phyloP scores from a whole-genome alignment of 2,888 invertebrate genomes.

The Caenorhabditis afra region DNA sequence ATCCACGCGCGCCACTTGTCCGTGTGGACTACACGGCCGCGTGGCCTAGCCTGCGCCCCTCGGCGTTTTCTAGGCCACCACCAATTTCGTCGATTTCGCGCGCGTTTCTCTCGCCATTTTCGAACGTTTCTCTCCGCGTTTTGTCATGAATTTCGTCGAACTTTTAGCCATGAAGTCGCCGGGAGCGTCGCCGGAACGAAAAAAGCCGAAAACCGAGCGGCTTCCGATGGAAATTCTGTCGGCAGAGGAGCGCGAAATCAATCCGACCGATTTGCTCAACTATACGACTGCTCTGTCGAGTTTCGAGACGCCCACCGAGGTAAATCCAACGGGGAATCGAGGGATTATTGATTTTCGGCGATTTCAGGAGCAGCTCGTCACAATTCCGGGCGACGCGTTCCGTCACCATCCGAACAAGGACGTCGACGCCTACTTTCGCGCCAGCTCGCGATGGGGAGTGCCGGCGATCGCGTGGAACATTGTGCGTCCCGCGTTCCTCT shows the following conservation, averaged over 20 bases:
- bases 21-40: too few species aligned
- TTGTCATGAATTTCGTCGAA: too few species aligned
- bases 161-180: conserved; percentile 35
- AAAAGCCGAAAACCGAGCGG: conserved; percentile 44
- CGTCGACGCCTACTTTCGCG: conserved; percentile 54
- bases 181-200: conserved; percentile 47
- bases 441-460: conserved; percentile 57
- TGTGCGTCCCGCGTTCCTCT: conserved; percentile 55
- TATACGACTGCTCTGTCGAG: conserved; percentile 32
- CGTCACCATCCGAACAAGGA: conserved; percentile 54
- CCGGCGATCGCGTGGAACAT: conserved; percentile 57
- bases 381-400: conserved; percentile 12
- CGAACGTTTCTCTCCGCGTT: too few species aligned
- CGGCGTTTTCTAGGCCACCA: too few species aligned
- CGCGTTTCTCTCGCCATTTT: too few species aligned
- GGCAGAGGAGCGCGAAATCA: conserved; percentile 36
- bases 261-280: conserved; percentile 25
- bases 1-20: too few species aligned
- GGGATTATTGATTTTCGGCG: not conserved
- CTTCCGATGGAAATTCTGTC: conserved; percentile 36
- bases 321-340: not conserved
- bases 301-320: conserved; percentile 52
- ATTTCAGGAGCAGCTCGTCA: conserved; percentile 41
- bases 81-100: too few species aligned
- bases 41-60: too few species aligned